Percentiles rank a stretch among this genome's conserved stretches.
Conservation (phyloP, 2,797 vertebrate species). For the Molothrus ater region DNA sequence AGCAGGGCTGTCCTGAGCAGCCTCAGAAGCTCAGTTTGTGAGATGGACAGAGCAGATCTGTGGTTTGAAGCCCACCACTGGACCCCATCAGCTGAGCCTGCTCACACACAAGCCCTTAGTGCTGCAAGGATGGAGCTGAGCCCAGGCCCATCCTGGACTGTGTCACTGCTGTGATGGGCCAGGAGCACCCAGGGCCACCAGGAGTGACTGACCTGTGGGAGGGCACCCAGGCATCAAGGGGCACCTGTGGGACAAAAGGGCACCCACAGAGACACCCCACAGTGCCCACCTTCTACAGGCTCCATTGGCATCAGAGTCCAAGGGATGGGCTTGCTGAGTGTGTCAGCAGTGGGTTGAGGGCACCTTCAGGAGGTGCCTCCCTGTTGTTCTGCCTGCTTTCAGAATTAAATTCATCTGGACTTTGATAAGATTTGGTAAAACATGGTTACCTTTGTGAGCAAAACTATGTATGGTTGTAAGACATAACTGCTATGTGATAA, state of each 20-base stretch:
- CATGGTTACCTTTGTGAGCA: background rate
- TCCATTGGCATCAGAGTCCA: background rate
- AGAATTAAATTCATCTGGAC: background rate
- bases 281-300: background rate
- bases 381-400: background rate
- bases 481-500: background rate
- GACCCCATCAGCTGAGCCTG: background rate
- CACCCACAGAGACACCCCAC: background rate
- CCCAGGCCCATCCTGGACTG: background rate
- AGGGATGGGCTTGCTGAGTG: background rate
- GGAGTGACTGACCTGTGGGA: background rate
- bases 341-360: background rate
- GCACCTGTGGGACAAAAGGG: background rate
- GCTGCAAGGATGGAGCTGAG: background rate
- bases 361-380: background rate
- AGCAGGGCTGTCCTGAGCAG: background rate
- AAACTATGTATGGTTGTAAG: background rate
- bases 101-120: background rate
- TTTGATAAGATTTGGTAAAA: background rate
- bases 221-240: background rate
- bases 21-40: background rate
- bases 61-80: background rate
- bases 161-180: background rate
- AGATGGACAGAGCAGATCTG: background rate
- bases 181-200: accelerated